These are phyloP conservation scores for Platichthys flesus DNA, from an alignment of 2,113 vertebrate species.

Conservation along the genomic window DNA sequence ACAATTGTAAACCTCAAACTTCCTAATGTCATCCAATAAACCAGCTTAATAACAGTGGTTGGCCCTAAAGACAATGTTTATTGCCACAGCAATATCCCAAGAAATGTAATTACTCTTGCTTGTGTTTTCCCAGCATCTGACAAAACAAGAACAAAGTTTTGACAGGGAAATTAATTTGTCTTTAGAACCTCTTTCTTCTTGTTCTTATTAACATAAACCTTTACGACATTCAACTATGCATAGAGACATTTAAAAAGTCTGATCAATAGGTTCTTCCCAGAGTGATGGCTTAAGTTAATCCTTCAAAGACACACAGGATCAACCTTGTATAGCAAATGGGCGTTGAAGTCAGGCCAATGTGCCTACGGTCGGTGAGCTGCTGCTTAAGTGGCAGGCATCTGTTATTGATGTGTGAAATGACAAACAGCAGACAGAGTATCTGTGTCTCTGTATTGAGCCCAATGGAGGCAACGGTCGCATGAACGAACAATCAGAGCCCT, in stretches of 20 bases:
- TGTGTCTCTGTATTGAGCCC: conserved; percentile 14
- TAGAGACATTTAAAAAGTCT: background rate
- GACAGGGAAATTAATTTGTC: conserved; percentile 14
- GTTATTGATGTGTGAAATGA: conserved; percentile 48
- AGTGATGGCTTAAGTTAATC: background rate
- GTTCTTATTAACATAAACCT: conserved; percentile 5
- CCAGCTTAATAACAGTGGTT: conserved; percentile 15
- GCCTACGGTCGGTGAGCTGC: background rate
- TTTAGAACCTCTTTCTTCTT: conserved; percentile 24
- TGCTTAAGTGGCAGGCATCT: conserved; percentile 22
- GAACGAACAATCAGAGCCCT: background rate
- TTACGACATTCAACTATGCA: background rate
- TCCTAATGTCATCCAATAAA: conserved; percentile 36
- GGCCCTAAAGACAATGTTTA: conserved; percentile 28
- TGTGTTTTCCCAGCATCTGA: conserved; percentile 36
- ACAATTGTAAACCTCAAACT: conserved; percentile 6
- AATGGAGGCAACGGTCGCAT: too few relatives aligned
- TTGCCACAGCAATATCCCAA: conserved; percentile 24
- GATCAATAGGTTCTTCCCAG: background rate
- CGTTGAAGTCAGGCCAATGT: conserved; percentile 22
- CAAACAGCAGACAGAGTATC: conserved; percentile 24
- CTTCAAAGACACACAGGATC: background rate
- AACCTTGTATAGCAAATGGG: conserved; percentile 29
- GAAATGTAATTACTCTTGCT: conserved; percentile 32
- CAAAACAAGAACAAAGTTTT: conserved; percentile 9